Evolutionary conservation across 1,140 invertebrate genomes (phyloP), one percentile per base, ranked within the genome.

Genomic region (Hyles vespertilio): DNA sequence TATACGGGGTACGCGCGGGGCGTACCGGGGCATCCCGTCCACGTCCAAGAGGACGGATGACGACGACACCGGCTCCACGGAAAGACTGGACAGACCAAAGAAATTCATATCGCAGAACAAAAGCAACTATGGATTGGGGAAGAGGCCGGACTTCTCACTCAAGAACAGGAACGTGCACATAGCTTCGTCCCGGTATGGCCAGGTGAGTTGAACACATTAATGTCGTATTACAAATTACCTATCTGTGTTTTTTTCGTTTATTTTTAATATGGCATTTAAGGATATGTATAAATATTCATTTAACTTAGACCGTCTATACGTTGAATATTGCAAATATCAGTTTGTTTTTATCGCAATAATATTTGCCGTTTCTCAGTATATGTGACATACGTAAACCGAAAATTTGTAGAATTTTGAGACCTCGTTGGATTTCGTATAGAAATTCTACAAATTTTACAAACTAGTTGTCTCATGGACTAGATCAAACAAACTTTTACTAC

Each of bases 111-210:
- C 81, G 5, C 83, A 85, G 79, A 85, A 77, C 49, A 83, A 87
- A 65, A 75, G 79, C 68, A 81, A 77, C 58, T 89, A 85, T 64
- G 84, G 84, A 6, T 58, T 89, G 34, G 83, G 80, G 10, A 89
- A 90, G 74, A 74, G 84, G 61, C 80, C 88, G 5, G 87, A 90
- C 56, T 89, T 85, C 71, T 81, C 79, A 12, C 63, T 88, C 33
- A 90, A 89, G 76, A 84, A 84, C 61, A 74, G 87, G 53, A 89
- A 89, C 62, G 79, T 89, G 63, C 83, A 89, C 67, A 70, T 90
- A 69, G 77, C 87, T 1, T 83, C 89, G 3, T 87, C 85, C 9
- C 74, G 87, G 51, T 90, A 89, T 84, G 81, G 86, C 53, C 88
- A 90, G 87, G 89, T 90, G 70, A 85, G 79, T 76, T 32, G 2